Evolutionary conservation across 2,888 invertebrate genomes (phyloP), one percentile per base, ranked within the genome.

Genomic region (Pandemis cinnamomeana): DNA sequence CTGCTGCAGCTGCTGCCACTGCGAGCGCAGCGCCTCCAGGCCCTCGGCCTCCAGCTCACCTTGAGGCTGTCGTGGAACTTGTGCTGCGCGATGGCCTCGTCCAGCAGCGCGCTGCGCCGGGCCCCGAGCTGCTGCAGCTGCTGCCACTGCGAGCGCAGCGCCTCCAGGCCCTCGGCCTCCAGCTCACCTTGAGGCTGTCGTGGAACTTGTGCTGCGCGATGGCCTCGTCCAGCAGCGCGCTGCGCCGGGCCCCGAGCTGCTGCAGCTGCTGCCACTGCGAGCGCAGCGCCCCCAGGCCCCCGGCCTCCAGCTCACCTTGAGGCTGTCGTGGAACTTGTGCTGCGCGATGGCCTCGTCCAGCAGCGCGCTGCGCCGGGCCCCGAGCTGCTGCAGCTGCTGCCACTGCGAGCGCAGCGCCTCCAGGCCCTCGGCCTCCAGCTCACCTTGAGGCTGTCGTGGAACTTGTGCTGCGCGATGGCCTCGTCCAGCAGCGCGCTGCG

Each of bases 191-290:
- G 10, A 98, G 94, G 80, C 97, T 98, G 4, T 98, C 96, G 68
- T 97, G 95, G 89, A 99, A 99, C 89, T 98, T 98, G 88, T 99
- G 98, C 67, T 97, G 95, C 0, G 96, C 96, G 79, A 97, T 96
- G 0, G 98, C 97, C 55, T 96, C 95, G 75, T 96, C 96, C 6
- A 98, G 89, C 7, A 95, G 89, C 2, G 95, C 95, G n/a, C 96
- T 95, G 0, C 98, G 94, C 79, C 95, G 95, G 10, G 95, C 95
- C 0, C 96, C 96, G 6, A 96, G 91, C 77, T 95, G 93, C 77
- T 96, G 96, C 36, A 98, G 90, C 53, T 96, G 95, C 70, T 95
- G 94, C 98, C 99, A 98, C 70, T 96, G 97, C 8, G 95, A 95
- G 81, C 97, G 96, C 13, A 99, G 94, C 77, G 96, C 96, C 36